Evolutionary conservation across 2,888 invertebrate genomes (phyloP).

Genomic region (Chalcosyrphus nemorum): DNA sequence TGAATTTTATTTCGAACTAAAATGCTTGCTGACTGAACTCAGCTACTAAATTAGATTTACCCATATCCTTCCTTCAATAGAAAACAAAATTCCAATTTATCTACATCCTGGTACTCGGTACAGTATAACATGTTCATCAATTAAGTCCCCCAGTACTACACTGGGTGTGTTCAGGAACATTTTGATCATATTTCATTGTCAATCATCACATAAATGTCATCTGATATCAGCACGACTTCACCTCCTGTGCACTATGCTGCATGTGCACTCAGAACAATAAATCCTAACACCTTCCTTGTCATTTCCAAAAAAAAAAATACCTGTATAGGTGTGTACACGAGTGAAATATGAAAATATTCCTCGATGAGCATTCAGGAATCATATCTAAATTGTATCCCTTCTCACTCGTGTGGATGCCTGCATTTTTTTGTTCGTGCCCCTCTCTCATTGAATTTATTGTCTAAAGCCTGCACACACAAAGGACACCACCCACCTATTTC

Average conservation of each 20-base stretch:
- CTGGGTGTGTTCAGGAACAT: constrained; percentile 11
- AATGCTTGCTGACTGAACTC: background rate
- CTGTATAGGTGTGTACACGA: constrained; percentile 4
- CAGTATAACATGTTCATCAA: constrained; percentile 57
- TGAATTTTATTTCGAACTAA: too few relatives aligned
- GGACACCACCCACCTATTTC: constrained; percentile 16
- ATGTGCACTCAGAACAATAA: constrained; percentile 68
- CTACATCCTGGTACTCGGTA: constrained; percentile 28
- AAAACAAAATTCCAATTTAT: constrained; percentile 48
- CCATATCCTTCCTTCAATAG: background rate
- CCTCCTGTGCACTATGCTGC: constrained; percentile 54
- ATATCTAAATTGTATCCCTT: constrained; percentile 68
- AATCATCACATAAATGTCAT: constrained; percentile 72
- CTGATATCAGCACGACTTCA: constrained; percentile 60
- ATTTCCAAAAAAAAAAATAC: constrained; percentile 16
- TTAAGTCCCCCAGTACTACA: too few relatives aligned
- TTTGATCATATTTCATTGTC: constrained; percentile 71
- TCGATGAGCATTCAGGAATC: constrained; percentile 64
- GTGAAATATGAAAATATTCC: constrained; percentile 48
- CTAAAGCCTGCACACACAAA: constrained; percentile 15
- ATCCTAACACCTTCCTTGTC: constrained; percentile 67
- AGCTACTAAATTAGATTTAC: constrained; percentile 6
- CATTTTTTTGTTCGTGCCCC: background rate
- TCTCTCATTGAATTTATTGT: constrained; percentile 42
- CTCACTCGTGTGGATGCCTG: constrained; percentile 1